Conservation (phyloP, 2,113 vertebrate genomes). For the Sturnira hondurensis region DNA sequence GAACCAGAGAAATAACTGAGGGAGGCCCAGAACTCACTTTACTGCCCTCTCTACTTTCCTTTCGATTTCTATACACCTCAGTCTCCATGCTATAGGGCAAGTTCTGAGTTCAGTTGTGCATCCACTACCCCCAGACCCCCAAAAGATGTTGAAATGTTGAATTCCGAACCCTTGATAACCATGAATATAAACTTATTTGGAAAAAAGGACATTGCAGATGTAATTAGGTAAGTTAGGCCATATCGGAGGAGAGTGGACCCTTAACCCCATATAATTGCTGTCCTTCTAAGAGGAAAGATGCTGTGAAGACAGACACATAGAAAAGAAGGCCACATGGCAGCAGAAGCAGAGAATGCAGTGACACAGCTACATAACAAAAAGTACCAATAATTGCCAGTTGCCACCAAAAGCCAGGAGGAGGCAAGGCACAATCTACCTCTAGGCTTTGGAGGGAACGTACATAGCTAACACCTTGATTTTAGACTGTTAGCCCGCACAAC, state of each 20-base stretch:
- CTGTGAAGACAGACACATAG: background rate
- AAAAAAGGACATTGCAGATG: background rate
- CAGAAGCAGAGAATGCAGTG: background rate
- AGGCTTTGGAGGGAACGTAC: background rate
- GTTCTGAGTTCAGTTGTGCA: background rate
- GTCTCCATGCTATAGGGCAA: background rate
- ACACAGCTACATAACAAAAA: background rate
- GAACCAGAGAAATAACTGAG: background rate
- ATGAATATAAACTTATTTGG: background rate
- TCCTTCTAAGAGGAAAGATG: background rate
- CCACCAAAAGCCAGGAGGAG: background rate
- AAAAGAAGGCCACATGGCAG: background rate
- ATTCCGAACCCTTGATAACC: background rate
- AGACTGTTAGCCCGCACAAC: background rate
- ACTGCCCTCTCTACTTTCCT: background rate
- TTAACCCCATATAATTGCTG: background rate
- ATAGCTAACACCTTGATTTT: background rate
- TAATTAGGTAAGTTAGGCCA: conserved; percentile 2
- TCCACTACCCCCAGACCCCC: too few relatives aligned
- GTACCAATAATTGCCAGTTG: background rate
- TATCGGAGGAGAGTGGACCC: background rate
- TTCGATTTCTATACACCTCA: background rate
- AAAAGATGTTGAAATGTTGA: background rate
- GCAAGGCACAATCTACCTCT: background rate
- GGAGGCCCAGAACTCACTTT: background rate